Evolutionary conservation across 2,797 vertebrate genomes (phyloP).

Genomic region (Carduelis carduelis): DNA sequence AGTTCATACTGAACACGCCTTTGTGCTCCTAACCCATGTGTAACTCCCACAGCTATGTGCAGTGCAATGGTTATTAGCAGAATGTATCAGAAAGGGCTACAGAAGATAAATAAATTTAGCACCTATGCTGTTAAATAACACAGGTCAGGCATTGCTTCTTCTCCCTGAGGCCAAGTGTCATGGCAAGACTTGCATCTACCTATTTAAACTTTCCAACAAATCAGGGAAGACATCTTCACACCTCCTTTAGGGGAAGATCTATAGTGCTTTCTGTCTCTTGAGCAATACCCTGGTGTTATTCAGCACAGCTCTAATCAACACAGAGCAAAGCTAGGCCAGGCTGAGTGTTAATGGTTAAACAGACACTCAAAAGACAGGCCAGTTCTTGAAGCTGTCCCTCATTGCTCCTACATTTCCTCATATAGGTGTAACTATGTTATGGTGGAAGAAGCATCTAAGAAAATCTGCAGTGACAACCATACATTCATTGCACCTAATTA

Average conservation of each 20-base stretch:
- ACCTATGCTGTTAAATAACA: not conserved
- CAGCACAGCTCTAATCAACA: not conserved
- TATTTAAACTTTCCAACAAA: not conserved
- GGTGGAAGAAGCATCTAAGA: not conserved
- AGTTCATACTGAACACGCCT: not conserved
- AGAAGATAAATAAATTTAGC: not conserved
- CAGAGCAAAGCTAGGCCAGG: not conserved
- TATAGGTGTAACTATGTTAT: not conserved
- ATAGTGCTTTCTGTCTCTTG: not conserved
- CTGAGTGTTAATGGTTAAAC: not conserved
- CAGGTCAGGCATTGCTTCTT: not conserved
- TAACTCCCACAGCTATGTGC: not conserved
- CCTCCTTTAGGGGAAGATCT: not conserved
- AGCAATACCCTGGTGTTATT: not conserved
- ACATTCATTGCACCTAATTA: not conserved
- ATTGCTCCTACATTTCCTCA: not conserved
- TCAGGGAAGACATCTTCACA: not conserved
- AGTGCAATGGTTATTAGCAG: not conserved
- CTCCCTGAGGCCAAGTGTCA: not conserved
- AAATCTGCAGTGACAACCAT: not conserved
- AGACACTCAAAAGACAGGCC: not conserved
- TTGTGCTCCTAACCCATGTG: not conserved
- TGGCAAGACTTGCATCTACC: not conserved
- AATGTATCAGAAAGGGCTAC: not conserved
- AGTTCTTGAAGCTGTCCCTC: not conserved